Base-by-base conservation (phyloP, 2,113 vertebrate species). In the Natator depressus region DNA sequence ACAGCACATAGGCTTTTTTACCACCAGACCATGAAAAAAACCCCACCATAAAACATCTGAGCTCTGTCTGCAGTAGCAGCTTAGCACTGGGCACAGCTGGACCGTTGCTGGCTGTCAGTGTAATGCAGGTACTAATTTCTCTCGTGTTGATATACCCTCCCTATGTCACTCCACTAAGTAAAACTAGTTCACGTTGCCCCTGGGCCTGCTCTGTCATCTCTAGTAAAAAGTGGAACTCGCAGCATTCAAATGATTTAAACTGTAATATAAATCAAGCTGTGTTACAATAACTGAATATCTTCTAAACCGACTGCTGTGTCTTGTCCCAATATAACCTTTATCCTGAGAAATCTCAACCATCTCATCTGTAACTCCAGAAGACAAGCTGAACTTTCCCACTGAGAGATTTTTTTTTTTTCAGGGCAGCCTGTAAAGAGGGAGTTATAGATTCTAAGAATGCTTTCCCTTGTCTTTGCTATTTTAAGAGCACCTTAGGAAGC, bases 401-500 rank as follows among this genome's bases (percentile, higher is more conserved):
- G 88, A 93, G 93, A 87, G 35, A 89, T 79, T 95, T 94, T 86
- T 49, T n/a, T n/a, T 87, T 93, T 80, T 94, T 91, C 92, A 88
- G 79, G 93, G 82, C 89, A 96, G 85, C 54, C 88, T 94, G 82
- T 49, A 91, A 96, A 96, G 72, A 95, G 49, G 0, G 1, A 54
- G 75, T 54, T 65, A 76, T 89, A 85, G 85, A 98, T 93, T 95
- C 92, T 82, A 94, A 93, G 90, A 95, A 91, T 81, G 81, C 49
- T 65, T 85, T 97, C 96, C 65, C 82, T 95, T 95, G 90, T 80
- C 78, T 96, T 91, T 95, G 95, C 90, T 97, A 97, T 98, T 98
- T 98, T 96, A 97, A 97, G 94, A 93, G 92, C 78, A 96, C 95
- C 96, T 98, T 96, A 97, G 97, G 97, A 97, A 97, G 93, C 90